Evolutionary conservation across 2,797 vertebrate species (phyloP).

Genomic region (Momotus momota): DNA sequence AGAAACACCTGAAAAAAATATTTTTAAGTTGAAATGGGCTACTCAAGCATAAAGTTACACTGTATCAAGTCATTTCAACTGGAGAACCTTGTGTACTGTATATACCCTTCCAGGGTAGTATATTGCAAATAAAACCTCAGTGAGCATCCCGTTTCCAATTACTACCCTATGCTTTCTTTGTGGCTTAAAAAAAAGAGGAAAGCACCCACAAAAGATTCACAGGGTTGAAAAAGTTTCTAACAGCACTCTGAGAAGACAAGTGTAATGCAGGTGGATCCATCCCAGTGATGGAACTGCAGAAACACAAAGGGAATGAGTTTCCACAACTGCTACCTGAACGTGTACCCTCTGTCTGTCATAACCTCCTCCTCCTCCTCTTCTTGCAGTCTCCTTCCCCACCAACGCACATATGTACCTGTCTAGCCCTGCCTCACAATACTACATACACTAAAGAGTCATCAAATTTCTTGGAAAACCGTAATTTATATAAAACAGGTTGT

Average conservation of each 20-base stretch:
- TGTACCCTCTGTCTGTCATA: fast-evolving
- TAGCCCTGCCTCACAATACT: background rate
- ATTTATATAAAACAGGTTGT: background rate
- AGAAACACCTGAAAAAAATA: background rate
- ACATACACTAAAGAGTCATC: background rate
- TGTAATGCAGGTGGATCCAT: background rate
- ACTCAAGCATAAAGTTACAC: background rate
- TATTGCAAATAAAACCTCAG: background rate
- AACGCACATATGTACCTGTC: background rate
- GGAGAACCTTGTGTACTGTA: background rate
- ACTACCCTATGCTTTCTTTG: background rate
- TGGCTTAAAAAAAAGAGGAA: background rate
- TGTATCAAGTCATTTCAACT: background rate
- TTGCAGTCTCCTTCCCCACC: background rate
- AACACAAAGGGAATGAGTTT: background rate
- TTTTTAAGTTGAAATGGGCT: background rate
- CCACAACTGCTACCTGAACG: background rate
- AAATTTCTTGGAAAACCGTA: background rate
- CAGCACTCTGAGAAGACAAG: background rate
- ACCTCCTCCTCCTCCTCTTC: background rate
- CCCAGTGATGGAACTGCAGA: background rate
- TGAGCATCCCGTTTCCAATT: background rate
- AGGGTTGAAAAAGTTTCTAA: background rate
- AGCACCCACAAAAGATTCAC: background rate
- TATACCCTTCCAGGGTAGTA: background rate